These are phyloP conservation scores for Tinea pellionella DNA, from an alignment of 2,888 invertebrate species.

Conservation along the genomic window DNA sequence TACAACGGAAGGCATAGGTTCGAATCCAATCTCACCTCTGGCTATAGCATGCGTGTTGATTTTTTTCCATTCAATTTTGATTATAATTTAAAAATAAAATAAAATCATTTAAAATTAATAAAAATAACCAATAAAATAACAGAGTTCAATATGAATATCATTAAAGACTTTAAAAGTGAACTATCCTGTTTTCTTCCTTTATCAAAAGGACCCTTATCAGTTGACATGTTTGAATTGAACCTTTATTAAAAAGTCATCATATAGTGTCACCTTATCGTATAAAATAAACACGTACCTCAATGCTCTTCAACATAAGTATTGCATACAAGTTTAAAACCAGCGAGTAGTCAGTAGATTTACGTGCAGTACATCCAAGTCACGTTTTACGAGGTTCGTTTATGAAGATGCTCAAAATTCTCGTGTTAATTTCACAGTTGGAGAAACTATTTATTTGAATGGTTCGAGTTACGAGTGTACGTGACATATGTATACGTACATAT, in stretches of 20 bases:
- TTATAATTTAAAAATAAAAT: too few species aligned
- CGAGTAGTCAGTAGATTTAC: not conserved
- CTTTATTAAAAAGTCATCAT: not conserved
- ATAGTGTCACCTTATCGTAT: not conserved
- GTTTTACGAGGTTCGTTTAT: constrained; percentile 4
- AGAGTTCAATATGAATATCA: too few species aligned
- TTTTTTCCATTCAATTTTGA: too few species aligned
- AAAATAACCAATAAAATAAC: too few species aligned
- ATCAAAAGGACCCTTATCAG: not conserved
- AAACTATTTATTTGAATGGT: not conserved
- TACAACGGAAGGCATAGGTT: too few species aligned
- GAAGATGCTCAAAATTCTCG: not conserved
- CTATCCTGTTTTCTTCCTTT: not conserved
- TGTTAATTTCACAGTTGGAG: not conserved
- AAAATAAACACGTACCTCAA: not conserved
- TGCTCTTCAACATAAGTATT: not conserved
- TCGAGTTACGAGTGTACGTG: not conserved
- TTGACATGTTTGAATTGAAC: not conserved
- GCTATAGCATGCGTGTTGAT: too few species aligned
- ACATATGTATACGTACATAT: not conserved
- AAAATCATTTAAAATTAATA: too few species aligned
- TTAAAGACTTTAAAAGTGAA: too few species aligned
- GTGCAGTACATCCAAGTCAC: not conserved
- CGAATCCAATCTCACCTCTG: too few species aligned
- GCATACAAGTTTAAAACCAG: not conserved